A percentile compares a stretch with the other conserved stretches of the same genome.
Conservation (phyloP, 2,113 vertebrate species). For the Pseudorectes ferrugineus region DNA sequence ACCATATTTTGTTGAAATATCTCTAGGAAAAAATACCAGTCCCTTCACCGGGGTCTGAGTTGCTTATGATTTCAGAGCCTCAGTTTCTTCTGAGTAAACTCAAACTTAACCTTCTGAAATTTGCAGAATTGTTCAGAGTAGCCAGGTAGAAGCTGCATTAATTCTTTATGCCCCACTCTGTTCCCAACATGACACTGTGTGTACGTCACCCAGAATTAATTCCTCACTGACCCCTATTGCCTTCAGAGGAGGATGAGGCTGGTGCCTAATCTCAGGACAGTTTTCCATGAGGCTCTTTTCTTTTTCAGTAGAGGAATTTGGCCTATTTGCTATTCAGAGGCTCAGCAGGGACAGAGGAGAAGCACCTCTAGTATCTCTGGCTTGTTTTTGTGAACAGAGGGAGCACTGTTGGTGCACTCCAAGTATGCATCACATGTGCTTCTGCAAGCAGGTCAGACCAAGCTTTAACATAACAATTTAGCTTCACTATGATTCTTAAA, state of each 20-base stretch:
- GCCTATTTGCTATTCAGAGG: background rate
- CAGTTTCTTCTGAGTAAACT: background rate
- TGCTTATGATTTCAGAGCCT: background rate
- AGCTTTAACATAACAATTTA: background rate
- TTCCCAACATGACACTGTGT: background rate
- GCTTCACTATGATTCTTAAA: background rate
- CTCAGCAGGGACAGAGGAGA: background rate
- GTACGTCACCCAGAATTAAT: background rate
- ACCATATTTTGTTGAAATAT: background rate
- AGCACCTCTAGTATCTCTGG: background rate
- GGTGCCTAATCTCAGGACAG: background rate
- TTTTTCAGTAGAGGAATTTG: background rate
- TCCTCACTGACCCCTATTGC: background rate
- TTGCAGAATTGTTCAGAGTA: background rate
- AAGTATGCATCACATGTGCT: background rate
- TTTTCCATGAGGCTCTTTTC: background rate
- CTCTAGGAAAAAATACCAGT: background rate
- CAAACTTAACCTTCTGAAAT: background rate
- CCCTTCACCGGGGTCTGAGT: background rate
- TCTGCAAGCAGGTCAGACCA: background rate
- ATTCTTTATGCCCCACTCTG: background rate
- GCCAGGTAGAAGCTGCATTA: background rate
- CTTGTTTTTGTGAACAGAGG: background rate
- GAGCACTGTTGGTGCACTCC: background rate
- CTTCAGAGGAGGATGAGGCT: background rate